Conservation (phyloP, 2,113 vertebrate genomes). For the Haplochromis burtoni region DNA sequence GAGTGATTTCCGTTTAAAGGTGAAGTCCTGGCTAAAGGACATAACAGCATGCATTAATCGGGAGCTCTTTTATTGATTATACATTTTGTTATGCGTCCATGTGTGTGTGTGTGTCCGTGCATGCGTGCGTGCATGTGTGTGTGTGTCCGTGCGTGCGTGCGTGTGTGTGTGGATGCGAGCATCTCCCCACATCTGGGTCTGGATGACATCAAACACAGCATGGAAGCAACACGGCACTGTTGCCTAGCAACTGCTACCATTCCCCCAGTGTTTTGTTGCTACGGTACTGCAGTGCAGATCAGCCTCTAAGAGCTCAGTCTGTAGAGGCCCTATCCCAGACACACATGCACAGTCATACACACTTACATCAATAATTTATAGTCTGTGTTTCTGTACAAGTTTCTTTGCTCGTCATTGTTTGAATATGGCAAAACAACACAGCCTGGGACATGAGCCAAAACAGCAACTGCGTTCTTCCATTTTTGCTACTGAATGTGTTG, state of each 20-base stretch:
- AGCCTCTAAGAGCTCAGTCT: slow-evolving; percentile 56
- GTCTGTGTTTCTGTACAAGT: neutral
- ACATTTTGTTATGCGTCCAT: neutral
- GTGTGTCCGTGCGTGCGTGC: neutral
- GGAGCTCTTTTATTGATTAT: slow-evolving; percentile 19
- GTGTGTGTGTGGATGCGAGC: neutral
- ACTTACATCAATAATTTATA: neutral
- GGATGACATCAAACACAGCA: slow-evolving; percentile 60
- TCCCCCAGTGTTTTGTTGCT: slow-evolving; percentile 70
- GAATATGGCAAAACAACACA: neutral
- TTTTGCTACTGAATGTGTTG: neutral
- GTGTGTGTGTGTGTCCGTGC: neutral
- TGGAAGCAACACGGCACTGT: slow-evolving; percentile 64
- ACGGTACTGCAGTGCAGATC: slow-evolving; percentile 73
- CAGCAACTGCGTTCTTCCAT: neutral
- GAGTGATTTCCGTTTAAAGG: neutral
- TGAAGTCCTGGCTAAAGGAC: slow-evolving; percentile 17
- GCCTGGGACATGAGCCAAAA: neutral
- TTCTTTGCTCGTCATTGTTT: neutral
- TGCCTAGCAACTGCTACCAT: slow-evolving; percentile 71
- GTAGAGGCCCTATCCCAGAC: slow-evolving; percentile 53
- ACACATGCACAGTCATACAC: neutral
- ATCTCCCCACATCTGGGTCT: slow-evolving; percentile 56
- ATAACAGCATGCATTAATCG: neutral
- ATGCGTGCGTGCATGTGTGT: neutral